Percentiles rank a stretch among this genome's conserved stretches.
Evolutionary conservation across 2,113 vertebrate genomes (phyloP).

Genomic region (Siphamia tubifer): DNA sequence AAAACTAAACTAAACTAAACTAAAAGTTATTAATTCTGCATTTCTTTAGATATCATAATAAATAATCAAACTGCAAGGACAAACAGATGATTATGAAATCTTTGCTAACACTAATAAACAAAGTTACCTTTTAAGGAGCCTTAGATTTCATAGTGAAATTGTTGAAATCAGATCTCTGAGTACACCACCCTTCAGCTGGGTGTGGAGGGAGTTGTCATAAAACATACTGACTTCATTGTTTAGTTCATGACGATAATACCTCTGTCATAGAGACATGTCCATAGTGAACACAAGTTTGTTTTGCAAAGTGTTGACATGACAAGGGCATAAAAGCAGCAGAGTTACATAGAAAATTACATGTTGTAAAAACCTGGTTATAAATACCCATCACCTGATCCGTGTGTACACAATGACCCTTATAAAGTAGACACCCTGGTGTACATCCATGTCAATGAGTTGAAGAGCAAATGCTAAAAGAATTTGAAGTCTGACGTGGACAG

Average conservation of each 20-base stretch:
- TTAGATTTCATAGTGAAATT: not conserved
- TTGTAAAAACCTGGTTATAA: not conserved
- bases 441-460: not conserved
- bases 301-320: not conserved
- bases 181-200: not conserved
- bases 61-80: no score
- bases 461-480: not conserved
- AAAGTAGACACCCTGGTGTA: not conserved
- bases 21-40: no score
- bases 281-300: not conserved
- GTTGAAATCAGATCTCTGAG: not conserved
- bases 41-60: no score
- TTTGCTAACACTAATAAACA: not conserved
- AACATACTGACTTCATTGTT: slow-evolving; percentile 22
- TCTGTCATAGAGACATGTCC: slow-evolving; percentile 11
- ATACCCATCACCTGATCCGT: not conserved
- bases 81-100: not conserved
- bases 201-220: slow-evolving; percentile 20
- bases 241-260: not conserved
- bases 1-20: no score
- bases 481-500: no score
- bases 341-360: not conserved
- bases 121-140: not conserved
- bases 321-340: not conserved
- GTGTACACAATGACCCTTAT: not conserved